Evolutionary conservation across 2,888 invertebrate species (phyloP), one percentile per base, ranked within the genome.

Genomic region (Clivina fossor): DNA sequence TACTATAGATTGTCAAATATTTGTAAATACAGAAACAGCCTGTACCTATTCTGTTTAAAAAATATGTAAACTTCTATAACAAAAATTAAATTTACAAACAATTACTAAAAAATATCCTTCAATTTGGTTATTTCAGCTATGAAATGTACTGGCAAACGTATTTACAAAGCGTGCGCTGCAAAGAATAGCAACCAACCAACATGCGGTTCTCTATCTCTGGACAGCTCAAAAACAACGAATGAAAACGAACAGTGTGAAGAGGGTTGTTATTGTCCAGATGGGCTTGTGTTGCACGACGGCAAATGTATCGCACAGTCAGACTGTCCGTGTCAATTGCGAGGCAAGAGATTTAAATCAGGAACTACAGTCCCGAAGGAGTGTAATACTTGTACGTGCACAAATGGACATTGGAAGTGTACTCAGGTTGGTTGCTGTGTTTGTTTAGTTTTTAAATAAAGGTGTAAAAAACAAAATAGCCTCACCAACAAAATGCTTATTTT

Each of bases 251-350:
- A 78, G 20, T 94, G 93, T 65, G 85, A 87, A 47, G 93, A 93
- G 68, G 94, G 94, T 1, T 94, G 94, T 70, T 92, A 87, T 75
- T 94, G 94, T 69, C 91, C 93, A 0, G 76, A 80, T 11, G 91
- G 90, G 0, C 82, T 85, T 0, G 80, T 91, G 1, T 75, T 89
- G 4, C 85, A 91, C 62, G 81, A 84, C 2, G 84, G 85, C n/a
- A 78, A 79, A 26, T 94, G 94, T 66, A 81, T 93, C 33, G 76
- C 78, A 0, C 77, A 76, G 15, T 79, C 81, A 4, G 76, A 86
- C 54, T 95, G 95, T 65, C 93, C 94, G 0, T 95, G 95, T 63
- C 77, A 80, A 18, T 76, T 88, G 60, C 80, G 88, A 50, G 88
- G 88, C 15, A 85, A 85, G 68, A 78, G 76, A 40, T 91, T 89